Evolutionary conservation across 2,113 vertebrate genomes (phyloP).

Genomic region (Hippopotamus amphibius): DNA sequence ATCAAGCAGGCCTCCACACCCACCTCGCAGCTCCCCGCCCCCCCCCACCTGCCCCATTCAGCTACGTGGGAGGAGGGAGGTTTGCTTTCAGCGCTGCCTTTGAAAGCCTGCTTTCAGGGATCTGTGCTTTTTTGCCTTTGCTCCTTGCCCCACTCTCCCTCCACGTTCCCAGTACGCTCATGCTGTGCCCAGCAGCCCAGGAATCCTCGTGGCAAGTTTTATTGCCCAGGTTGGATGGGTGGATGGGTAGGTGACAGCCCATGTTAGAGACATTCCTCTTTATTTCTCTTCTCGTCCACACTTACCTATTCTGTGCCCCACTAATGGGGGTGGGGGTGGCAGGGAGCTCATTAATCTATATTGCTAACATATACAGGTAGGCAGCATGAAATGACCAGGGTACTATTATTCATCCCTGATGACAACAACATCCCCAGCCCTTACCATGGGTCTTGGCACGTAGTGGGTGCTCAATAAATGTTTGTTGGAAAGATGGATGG

Average conservation of each 20-base stretch:
- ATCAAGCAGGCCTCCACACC: neutral
- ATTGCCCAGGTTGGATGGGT: neutral
- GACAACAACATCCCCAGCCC: too few species aligned
- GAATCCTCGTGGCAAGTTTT: neutral
- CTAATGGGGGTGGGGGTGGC: neutral
- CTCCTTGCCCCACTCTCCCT: neutral
- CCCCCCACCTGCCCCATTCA: accelerated
- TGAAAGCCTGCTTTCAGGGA: neutral
- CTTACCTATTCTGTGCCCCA: neutral
- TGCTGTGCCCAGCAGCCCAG: neutral
- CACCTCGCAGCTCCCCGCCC: accelerated
- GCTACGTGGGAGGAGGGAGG: neutral
- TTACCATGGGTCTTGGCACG: neutral
- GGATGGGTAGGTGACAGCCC: neutral
- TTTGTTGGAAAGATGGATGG: neutral
- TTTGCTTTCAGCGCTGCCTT: too few species aligned
- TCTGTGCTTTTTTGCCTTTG: neutral
- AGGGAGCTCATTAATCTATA: neutral
- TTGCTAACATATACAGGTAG: neutral
- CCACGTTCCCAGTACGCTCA: neutral
- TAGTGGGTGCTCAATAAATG: neutral
- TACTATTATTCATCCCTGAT: neutral
- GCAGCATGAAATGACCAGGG: neutral
- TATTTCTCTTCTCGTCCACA: neutral
- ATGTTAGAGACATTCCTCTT: neutral